A percentile compares a stretch with the other conserved stretches of the same genome.
Conservation (phyloP, 2,888 invertebrate genomes). For the Macrophya alboannulata region DNA sequence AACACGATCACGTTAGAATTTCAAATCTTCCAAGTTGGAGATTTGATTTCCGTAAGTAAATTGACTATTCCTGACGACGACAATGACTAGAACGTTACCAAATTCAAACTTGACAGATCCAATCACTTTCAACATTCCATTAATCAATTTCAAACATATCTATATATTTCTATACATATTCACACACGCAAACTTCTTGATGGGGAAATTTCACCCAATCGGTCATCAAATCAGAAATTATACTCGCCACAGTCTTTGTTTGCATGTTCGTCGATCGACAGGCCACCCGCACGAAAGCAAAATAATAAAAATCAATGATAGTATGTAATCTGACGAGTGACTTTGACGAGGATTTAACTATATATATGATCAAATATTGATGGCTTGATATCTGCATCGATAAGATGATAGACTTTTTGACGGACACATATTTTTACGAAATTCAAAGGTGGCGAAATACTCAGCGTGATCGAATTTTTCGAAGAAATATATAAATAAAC, state of each 20-base stretch:
- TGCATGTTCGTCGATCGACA: not conserved
- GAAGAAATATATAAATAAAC: not conserved
- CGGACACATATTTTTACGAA: not conserved
- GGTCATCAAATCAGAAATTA: not conserved
- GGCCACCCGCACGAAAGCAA: not conserved
- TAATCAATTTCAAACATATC: conserved; percentile 8
- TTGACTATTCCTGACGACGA: conserved; percentile 31
- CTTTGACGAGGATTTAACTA: not conserved
- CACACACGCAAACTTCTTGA: not conserved
- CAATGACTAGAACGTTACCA: not conserved
- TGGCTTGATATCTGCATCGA: not conserved
- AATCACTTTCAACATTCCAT: conserved; percentile 28
- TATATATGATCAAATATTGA: not conserved
- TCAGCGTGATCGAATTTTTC: not conserved
- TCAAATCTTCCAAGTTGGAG: conserved; percentile 34
- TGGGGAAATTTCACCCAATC: not conserved
- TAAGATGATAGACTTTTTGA: conserved; percentile 1
- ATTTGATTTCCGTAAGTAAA: conserved; percentile 47
- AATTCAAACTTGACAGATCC: conserved; percentile 31
- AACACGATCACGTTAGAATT: conserved; percentile 42
- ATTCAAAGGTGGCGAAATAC: not conserved
- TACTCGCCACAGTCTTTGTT: conserved; percentile 1
- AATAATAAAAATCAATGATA: not conserved
- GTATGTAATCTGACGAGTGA: not conserved
- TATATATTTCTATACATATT: not conserved